Conservation (phyloP, 2,797 vertebrate species). For the Ambastaia sidthimunki region DNA sequence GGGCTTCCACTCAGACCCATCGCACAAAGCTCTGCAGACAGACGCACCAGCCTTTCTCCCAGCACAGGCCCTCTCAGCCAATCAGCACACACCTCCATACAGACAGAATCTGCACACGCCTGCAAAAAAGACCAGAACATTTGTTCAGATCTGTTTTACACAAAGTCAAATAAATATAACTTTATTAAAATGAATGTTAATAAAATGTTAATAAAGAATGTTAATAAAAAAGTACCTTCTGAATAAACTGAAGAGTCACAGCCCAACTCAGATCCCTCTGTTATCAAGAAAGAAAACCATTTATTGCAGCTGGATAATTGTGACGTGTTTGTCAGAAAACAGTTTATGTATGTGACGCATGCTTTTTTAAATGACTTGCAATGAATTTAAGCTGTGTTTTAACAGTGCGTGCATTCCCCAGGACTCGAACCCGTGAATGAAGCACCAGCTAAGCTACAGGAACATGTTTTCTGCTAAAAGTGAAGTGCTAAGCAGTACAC, state of each 20-base stretch:
- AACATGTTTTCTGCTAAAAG: not conserved
- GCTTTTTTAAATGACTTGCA: too few relatives aligned
- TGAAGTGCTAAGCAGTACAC: too few relatives aligned
- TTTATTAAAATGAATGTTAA: not conserved
- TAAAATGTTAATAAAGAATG: too few relatives aligned
- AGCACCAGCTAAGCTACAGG: not conserved
- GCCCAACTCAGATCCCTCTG: conserved; percentile 88
- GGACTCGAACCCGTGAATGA: too few relatives aligned
- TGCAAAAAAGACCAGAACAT: conserved; percentile 64
- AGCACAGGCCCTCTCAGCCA: conserved; percentile 92
- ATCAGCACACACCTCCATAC: conserved; percentile 77
- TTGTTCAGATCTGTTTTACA: conserved; percentile 1
- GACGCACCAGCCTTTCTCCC: conserved; percentile 84
- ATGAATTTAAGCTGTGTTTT: too few relatives aligned
- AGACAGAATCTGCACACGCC: conserved; percentile 83
- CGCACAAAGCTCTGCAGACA: conserved; percentile 86
- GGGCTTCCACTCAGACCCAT: conserved; percentile 66
- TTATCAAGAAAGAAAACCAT: conserved; percentile 50
- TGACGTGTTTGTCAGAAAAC: too few relatives aligned
- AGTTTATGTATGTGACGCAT: too few relatives aligned
- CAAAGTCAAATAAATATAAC: not conserved
- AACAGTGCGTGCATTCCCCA: too few relatives aligned
- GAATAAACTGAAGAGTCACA: conserved; percentile 88
- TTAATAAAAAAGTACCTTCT: conserved; percentile 82
- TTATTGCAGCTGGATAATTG: not conserved